Evolutionary conservation across 2,888 invertebrate genomes (phyloP), one percentile per base, ranked within the genome.

Genomic region (Acleris literana): DNA sequence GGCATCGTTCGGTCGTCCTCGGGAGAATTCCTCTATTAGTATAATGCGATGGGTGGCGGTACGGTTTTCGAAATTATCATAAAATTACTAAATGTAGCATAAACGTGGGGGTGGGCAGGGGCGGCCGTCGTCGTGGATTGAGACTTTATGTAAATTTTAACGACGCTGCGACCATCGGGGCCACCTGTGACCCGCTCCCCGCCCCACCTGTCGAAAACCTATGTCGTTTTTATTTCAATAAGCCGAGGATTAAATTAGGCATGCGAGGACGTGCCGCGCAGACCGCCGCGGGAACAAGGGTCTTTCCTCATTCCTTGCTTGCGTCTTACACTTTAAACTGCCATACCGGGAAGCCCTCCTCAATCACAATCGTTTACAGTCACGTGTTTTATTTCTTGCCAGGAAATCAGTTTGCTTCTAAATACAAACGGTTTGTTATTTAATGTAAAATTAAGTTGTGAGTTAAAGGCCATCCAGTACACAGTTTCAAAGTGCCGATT

Each of bases 31-130:
- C 85, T 92, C 92, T 92, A 92, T 92, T 92, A 92, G 92, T 91
- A 92, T 92, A 92, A 92, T 92, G 91, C 87, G 92, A 92, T 91
- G 92, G 92, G 92, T 90, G 91, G 92, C 84, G 87, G 91, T 86
- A 88, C 87, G 85, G 92, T 92, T 92, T 91, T 88, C 87, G 86
- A 88, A 92, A 92, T 92, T 92, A 92, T 92, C 92, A 92, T 92
- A 92, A 92, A 92, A 92, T 92, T 92, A 92, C 92, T 92, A 92
- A 92, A 92, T 92, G 92, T 92, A 92, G 92, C 92, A 92, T 92
- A 87, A 91, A 90, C 87, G 90, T 87, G 86, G 92, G 71, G 91
- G 92, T 86, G 90, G 91, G 85, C 88, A 88, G 87, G 83, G 83
- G 80, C 81, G 85, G 84, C 81, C 85, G 87, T 77, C 87, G 87